phyloP scores from a whole-genome alignment of 1,140 invertebrate species.

The Drosophila athabasca region DNA sequence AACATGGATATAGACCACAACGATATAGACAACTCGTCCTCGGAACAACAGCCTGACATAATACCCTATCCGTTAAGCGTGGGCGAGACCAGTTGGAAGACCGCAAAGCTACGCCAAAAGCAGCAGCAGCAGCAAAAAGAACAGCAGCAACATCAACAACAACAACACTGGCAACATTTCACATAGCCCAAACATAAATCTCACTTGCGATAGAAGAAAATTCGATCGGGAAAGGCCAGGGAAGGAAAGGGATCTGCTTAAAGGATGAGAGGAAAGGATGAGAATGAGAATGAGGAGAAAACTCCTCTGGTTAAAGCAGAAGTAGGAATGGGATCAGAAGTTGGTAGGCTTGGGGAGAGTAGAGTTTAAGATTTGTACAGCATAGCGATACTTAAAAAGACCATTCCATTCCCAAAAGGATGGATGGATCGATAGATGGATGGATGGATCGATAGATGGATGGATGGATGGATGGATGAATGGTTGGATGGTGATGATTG shows the following conservation, averaged over 20 bases:
- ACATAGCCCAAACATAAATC: slow-evolving; percentile 61
- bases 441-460: neutral
- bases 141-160: slow-evolving; percentile 31
- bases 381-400: slow-evolving; percentile 65
- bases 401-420: slow-evolving; percentile 9
- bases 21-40: slow-evolving; percentile 55
- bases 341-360: slow-evolving; percentile 9
- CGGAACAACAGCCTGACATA: slow-evolving; percentile 76
- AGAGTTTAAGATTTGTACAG: slow-evolving; percentile 75
- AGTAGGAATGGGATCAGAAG: slow-evolving; percentile 2
- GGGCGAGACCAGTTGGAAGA: slow-evolving; percentile 66
- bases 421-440: neutral
- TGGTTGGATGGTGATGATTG: slow-evolving; percentile 19
- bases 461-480: neutral
- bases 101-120: slow-evolving; percentile 48
- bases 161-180: slow-evolving; percentile 40
- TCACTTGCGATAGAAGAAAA: slow-evolving; percentile 43
- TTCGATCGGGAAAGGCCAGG: neutral
- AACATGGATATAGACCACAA: slow-evolving; percentile 38
- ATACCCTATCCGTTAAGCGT: slow-evolving; percentile 77
- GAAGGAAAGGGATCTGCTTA: neutral
- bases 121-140: slow-evolving; percentile 36
- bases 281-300: too few relatives aligned
- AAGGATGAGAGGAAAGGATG: too few relatives aligned
- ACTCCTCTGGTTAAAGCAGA: neutral